phyloP scores from a whole-genome alignment of 2,797 vertebrate species.

The Eremophila alpestris region DNA sequence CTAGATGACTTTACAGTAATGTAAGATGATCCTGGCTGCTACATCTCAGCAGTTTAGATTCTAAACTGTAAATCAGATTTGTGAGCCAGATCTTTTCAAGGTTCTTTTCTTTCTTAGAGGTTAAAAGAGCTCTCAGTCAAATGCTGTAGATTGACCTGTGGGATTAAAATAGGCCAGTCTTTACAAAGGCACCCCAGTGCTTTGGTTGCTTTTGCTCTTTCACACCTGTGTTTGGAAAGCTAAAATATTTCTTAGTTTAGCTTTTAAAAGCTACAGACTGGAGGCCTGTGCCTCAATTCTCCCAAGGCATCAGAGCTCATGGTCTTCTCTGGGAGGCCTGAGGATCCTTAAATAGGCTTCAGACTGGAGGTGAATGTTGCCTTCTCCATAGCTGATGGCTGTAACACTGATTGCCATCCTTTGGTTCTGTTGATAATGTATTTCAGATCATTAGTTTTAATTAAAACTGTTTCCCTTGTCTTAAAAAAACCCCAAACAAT shows the following conservation, averaged over 20 bases:
- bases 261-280: neutral
- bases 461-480: neutral
- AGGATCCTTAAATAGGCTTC: neutral
- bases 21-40: constrained; percentile 2
- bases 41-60: neutral
- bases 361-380: neutral
- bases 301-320: neutral
- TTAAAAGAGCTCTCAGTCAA: neutral
- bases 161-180: neutral
- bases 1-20: neutral
- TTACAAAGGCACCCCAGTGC: neutral
- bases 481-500: neutral
- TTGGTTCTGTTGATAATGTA: neutral
- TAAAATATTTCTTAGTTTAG: neutral
- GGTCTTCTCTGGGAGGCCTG: neutral
- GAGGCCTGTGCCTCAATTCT: neutral
- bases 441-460: neutral
- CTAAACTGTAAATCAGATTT: neutral
- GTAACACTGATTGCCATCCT: neutral
- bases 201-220: neutral
- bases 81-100: neutral
- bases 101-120: neutral
- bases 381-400: neutral
- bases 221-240: neutral
- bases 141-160: neutral